These are phyloP conservation scores for Helarctos malayanus DNA, from an alignment of 2,797 vertebrate species.

Conservation along the genomic window DNA sequence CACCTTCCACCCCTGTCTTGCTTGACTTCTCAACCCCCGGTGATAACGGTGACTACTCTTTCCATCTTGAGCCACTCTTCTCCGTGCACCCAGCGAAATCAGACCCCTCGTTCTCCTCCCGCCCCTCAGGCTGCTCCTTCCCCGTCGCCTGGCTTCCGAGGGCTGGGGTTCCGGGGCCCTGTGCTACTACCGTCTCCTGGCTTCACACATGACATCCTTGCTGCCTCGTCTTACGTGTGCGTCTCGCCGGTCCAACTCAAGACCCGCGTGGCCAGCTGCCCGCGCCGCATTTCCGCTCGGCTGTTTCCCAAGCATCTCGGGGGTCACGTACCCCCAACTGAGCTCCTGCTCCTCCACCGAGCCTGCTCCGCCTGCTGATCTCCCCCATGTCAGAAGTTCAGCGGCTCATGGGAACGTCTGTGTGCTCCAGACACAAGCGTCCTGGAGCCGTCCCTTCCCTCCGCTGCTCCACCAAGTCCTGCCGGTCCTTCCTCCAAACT, in stretches of 20 bases:
- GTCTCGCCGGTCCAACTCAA: background rate
- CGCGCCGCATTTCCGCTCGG: background rate
- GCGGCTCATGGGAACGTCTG: background rate
- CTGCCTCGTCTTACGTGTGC: rapidly evolving
- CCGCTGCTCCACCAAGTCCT: background rate
- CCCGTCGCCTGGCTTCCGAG: background rate
- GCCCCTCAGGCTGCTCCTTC: background rate
- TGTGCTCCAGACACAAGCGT: background rate
- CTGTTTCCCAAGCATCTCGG: background rate
- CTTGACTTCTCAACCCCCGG: background rate
- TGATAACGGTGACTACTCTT: background rate
- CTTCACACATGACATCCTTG: background rate
- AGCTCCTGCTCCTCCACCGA: background rate
- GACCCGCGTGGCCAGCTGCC: rapidly evolving
- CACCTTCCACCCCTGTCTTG: background rate
- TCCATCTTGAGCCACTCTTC: background rate
- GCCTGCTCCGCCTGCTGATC: background rate
- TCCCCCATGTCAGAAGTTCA: background rate
- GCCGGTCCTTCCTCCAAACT: background rate
- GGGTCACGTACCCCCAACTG: background rate
- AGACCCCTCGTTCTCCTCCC: background rate
- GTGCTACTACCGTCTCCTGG: background rate
- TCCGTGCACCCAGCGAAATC: background rate
- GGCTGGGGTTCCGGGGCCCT: background rate
- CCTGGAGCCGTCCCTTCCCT: background rate